phyloP scores from a whole-genome alignment of 2,797 vertebrate genomes.

The Tauraco hartlaubi region DNA sequence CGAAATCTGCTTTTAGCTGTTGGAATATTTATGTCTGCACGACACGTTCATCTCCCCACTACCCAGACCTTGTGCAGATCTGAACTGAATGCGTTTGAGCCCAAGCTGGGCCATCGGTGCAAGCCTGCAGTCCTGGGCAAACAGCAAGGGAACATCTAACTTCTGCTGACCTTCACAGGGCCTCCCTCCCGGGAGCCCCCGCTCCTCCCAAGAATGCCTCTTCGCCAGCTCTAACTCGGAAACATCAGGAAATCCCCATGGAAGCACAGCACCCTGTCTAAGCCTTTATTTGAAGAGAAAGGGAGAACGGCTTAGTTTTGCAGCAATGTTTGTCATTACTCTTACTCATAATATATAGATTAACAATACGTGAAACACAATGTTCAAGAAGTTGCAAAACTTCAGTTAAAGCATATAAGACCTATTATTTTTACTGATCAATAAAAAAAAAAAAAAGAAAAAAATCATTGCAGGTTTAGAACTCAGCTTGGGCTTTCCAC shows the following conservation, averaged over 20 bases:
- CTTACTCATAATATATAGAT: not conserved
- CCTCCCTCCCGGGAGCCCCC: not conserved
- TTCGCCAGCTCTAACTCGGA: rapidly evolving
- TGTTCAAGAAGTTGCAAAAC: not conserved
- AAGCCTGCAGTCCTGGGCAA: not conserved
- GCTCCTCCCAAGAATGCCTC: not conserved
- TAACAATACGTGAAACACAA: not conserved
- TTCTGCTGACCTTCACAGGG: not conserved
- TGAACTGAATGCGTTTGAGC: rapidly evolving
- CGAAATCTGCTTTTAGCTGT: not conserved
- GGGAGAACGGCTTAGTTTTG: not conserved
- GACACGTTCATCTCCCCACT: not conserved
- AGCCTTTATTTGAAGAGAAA: not conserved
- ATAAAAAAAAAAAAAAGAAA: not conserved
- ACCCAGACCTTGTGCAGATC: not conserved
- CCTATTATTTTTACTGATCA: not conserved
- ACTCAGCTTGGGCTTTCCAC: not conserved
- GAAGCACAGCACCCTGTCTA: not conserved
- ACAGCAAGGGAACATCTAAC: not conserved
- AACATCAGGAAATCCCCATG: not conserved
- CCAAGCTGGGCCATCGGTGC: rapidly evolving
- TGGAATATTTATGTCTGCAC: not conserved
- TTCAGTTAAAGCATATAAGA: not conserved
- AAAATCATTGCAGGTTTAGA: not conserved
- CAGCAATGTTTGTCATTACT: not conserved